A percentile compares a stretch with the other conserved stretches of the same genome.
Conservation (phyloP, 2,113 vertebrate species). For the Egretta garzetta region DNA sequence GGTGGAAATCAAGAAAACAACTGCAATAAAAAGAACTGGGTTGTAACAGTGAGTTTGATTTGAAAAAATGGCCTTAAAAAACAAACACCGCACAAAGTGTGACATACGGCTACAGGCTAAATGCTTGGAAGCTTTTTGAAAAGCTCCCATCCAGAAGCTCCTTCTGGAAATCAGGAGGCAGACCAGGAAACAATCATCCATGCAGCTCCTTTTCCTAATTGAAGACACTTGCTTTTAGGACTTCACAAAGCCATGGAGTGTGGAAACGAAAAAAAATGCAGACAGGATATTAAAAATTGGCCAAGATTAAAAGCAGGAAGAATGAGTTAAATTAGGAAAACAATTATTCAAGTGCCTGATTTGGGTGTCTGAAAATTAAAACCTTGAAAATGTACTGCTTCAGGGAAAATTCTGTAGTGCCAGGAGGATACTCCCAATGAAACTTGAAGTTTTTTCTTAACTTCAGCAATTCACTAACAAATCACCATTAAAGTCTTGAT, state of each 20-base stretch:
- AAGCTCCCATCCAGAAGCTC: background rate
- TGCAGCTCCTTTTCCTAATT: background rate
- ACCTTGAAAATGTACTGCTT: background rate
- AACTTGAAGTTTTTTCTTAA: background rate
- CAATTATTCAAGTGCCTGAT: background rate
- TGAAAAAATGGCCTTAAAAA: background rate
- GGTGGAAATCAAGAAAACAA: background rate
- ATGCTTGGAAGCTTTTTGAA: background rate
- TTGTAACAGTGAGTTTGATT: background rate
- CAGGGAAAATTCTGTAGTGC: background rate
- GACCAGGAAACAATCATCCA: background rate
- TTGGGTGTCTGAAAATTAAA: background rate
- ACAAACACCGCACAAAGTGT: background rate
- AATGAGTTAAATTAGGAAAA: background rate
- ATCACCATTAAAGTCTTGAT: background rate
- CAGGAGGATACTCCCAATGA: background rate
- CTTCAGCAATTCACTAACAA: constrained; percentile 38
- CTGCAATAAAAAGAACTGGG: background rate
- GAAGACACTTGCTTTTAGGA: background rate
- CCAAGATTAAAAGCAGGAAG: background rate
- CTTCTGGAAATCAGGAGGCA: background rate
- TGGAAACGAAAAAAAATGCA: background rate
- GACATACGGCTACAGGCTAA: background rate
- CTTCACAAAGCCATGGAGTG: accelerated
- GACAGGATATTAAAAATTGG: background rate